Base-by-base conservation (phyloP, 2,797 vertebrate genomes). In the Sebastes alutus region DNA sequence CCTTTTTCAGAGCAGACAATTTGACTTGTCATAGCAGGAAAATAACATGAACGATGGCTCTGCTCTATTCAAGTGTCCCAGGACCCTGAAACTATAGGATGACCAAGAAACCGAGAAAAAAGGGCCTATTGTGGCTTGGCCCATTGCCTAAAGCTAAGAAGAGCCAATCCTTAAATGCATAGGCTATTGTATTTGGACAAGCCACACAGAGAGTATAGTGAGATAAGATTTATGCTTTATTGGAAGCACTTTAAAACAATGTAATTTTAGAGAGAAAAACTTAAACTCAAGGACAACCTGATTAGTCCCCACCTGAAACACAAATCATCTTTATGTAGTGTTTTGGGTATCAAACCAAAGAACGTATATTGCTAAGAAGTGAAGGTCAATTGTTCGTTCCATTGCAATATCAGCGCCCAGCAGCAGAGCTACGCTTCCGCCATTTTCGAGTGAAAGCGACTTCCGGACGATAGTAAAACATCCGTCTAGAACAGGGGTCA, bases 401-500 rank as follows among this genome's bases (percentile, higher is more conserved):
- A 35, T 35, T 13, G 33, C 11, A 35, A 35, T 0, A 2, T 35
- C 33, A 13, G 33, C 2, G 35, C 35, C 35, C 12, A 14, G 35
- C 35, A 38, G 35, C 35, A 14, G 0, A 38, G 38, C 38, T 7
- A 42, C 2, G 38, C 14, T 42, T 42, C 1, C 6, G 6, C 38
- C 6, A 42, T 7, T 42, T 42, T 42, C 0, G 6, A 42, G 0
- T 42, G 5, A 16, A 38, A 14, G 38, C 38, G 5, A 42, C 38
- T 42, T 42, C 38, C 38, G 38, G 13, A 42, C 13, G 13, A 1
- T 1, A 42, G 38, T 42, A 42, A 42, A 42, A 42, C 38, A 1
- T 42, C 38, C 0, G 2, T 0, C 38, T 42, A 35, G 33, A 35
- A 0, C 1, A 35, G 33, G 33, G 10, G 33, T 33, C 33, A 1